phyloP scores from a whole-genome alignment of 2,113 vertebrate species.

The Leptodactylus fuscus region DNA sequence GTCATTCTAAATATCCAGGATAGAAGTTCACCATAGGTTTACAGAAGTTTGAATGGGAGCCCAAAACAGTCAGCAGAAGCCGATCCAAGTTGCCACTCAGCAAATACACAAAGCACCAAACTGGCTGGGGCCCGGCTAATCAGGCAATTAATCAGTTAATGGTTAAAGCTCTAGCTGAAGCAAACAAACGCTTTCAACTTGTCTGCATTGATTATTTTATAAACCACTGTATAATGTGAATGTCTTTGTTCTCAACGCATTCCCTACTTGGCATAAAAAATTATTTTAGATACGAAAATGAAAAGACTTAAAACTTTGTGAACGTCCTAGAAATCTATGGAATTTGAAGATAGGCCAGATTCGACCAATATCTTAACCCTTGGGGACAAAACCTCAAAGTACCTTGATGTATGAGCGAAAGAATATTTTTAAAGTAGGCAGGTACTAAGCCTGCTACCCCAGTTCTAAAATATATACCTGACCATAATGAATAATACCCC shows the following conservation, averaged over 20 bases:
- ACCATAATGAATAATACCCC: too few species aligned
- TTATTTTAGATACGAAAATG: neutral
- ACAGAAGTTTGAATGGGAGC: conserved; percentile 47
- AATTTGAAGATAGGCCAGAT: neutral
- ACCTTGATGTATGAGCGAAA: too few species aligned
- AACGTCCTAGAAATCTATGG: neutral
- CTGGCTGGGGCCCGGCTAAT: conserved; percentile 40
- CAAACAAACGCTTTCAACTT: conserved; percentile 50
- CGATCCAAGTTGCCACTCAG: conserved; percentile 55
- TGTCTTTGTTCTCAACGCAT: neutral
- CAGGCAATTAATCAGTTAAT: conserved; percentile 53
- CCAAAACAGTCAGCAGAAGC: conserved; percentile 54
- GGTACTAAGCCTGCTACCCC: too few species aligned
- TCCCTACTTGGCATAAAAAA: conserved; percentile 4
- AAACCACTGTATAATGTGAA: conserved; percentile 3
- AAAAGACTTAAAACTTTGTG: neutral
- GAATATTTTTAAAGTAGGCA: too few species aligned
- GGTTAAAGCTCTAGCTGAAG: conserved; percentile 40
- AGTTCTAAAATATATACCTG: too few species aligned
- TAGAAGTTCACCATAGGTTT: conserved; percentile 36
- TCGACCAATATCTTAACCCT: neutral
- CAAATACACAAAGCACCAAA: conserved; percentile 51
- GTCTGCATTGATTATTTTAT: conserved; percentile 19
- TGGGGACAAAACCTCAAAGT: too few species aligned
- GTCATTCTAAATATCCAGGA: neutral